Evolutionary conservation across 2,113 vertebrate genomes (phyloP).

Genomic region (Okapia johnstoni): DNA sequence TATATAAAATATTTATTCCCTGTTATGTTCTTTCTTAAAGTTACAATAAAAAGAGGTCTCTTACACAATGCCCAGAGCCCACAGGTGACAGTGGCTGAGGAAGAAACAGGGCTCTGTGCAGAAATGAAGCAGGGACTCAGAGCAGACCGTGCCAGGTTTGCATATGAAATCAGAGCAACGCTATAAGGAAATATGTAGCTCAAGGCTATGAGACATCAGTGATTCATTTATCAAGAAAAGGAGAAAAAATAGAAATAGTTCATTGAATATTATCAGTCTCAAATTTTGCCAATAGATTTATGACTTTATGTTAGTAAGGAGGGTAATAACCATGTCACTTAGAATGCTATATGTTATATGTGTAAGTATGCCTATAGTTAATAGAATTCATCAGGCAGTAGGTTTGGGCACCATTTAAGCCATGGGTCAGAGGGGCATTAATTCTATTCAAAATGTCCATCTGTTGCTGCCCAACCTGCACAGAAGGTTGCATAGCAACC

Average conservation of each 20-base stretch:
- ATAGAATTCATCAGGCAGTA: slow-evolving; percentile 63
- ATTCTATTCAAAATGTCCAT: slow-evolving; percentile 72
- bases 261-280: slow-evolving; percentile 66
- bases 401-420: slow-evolving; percentile 56
- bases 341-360: slow-evolving; percentile 40
- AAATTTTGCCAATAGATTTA: slow-evolving; percentile 46
- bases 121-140: not conserved
- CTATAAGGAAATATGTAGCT: slow-evolving; percentile 18
- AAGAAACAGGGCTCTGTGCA: not conserved
- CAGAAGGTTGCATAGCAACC: slow-evolving; percentile 47
- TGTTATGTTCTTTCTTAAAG: slow-evolving; percentile 67
- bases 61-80: slow-evolving; percentile 37
- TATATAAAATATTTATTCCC: slow-evolving; percentile 56
- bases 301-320: slow-evolving; percentile 53
- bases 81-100: slow-evolving; percentile 30
- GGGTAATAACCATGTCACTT: slow-evolving; percentile 43
- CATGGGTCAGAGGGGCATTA: slow-evolving; percentile 66
- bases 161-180: not conserved
- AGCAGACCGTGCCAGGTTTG: slow-evolving; percentile 38
- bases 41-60: slow-evolving; percentile 61
- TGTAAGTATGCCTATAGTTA: slow-evolving; percentile 55
- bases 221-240: slow-evolving; percentile 61
- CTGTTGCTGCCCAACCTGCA: slow-evolving; percentile 64
- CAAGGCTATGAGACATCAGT: slow-evolving; percentile 58
- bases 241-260: slow-evolving; percentile 34